phyloP scores from a whole-genome alignment of 2,113 vertebrate species.

The Austrofundulus limnaeus region DNA sequence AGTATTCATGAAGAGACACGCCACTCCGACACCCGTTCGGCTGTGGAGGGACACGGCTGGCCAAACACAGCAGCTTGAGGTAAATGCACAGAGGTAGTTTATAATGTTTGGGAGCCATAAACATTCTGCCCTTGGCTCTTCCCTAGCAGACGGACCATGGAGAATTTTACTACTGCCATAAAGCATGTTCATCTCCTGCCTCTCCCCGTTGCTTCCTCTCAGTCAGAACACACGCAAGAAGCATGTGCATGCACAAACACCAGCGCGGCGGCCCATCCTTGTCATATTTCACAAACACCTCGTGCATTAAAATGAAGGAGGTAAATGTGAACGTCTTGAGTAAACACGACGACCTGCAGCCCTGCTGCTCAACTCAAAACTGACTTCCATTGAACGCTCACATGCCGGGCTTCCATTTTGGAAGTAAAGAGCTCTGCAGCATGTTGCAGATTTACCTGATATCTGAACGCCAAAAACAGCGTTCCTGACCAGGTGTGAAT shows the following conservation, averaged over 20 bases:
- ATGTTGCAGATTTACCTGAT: too few species aligned
- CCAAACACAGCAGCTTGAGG: conserved; percentile 75
- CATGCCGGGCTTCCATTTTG: neutral
- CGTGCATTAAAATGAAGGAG: conserved; percentile 61
- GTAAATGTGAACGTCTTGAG: conserved; percentile 39
- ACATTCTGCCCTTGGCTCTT: conserved; percentile 83
- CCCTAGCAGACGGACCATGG: conserved; percentile 79
- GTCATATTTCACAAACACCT: conserved; percentile 66
- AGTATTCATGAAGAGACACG: conserved; percentile 73
- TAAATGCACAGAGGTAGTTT: conserved; percentile 77
- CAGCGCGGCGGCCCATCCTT: conserved; percentile 33
- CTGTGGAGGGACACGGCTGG: conserved; percentile 60
- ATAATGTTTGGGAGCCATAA: conserved; percentile 81
- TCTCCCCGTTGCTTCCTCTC: conserved; percentile 51
- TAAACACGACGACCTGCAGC: conserved; percentile 35
- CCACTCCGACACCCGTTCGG: conserved; percentile 36
- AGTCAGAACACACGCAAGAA: conserved; percentile 58
- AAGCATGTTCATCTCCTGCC: conserved; percentile 78
- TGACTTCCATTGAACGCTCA: conserved; percentile 8
- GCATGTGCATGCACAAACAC: conserved; percentile 48
- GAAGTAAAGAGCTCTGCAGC: too few species aligned
- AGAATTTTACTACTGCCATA: conserved; percentile 80
- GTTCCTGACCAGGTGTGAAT: too few species aligned
- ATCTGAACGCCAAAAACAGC: too few species aligned
- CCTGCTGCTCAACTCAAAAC: conserved; percentile 17